These are phyloP conservation scores for Pangasius krempfi DNA, from an alignment of 2,797 vertebrate genomes.

Conservation along the genomic window DNA sequence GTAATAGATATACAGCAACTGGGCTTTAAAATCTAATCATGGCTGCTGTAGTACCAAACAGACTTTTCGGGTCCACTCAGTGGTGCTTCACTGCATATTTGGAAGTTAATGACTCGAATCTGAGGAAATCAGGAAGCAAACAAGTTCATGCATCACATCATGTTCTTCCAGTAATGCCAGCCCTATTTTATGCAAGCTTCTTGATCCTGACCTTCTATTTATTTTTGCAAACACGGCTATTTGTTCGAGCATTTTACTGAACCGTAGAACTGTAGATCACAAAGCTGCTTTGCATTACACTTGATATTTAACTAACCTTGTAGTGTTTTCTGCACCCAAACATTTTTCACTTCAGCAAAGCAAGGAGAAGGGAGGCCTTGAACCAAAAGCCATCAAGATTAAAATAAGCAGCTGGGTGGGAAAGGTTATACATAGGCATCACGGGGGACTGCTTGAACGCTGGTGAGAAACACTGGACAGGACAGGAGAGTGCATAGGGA, in stretches of 20 bases:
- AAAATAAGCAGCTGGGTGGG: slow-evolving; percentile 35
- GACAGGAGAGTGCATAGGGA: slow-evolving; percentile 8
- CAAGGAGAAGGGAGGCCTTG: slow-evolving; percentile 16
- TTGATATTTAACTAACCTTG: slow-evolving; percentile 34
- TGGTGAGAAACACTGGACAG: slow-evolving; percentile 18
- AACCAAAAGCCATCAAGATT: slow-evolving; percentile 26
- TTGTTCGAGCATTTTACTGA: slow-evolving; percentile 54
- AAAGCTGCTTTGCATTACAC: slow-evolving; percentile 44
- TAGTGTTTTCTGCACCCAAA: slow-evolving; percentile 25
- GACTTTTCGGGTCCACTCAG: not conserved
- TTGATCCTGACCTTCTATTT: slow-evolving; percentile 46
- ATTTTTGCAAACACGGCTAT: slow-evolving; percentile 55
- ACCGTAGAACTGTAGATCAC: slow-evolving; percentile 54
- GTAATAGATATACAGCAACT: not conserved
- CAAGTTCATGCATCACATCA: slow-evolving; percentile 57
- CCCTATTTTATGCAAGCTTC: slow-evolving; percentile 39
- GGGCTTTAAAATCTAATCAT: not conserved
- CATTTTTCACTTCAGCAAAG: slow-evolving; percentile 42
- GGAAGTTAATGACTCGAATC: slow-evolving; percentile 62
- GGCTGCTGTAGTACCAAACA: not conserved
- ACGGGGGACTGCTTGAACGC: slow-evolving; percentile 24
- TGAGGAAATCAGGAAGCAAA: slow-evolving; percentile 58
- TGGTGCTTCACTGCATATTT: slow-evolving; percentile 50
- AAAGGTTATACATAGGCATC: slow-evolving; percentile 40
- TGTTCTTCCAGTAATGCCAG: slow-evolving; percentile 63